Base-by-base conservation (phyloP, 2,113 vertebrate species). In the Meleagris gallopavo region DNA sequence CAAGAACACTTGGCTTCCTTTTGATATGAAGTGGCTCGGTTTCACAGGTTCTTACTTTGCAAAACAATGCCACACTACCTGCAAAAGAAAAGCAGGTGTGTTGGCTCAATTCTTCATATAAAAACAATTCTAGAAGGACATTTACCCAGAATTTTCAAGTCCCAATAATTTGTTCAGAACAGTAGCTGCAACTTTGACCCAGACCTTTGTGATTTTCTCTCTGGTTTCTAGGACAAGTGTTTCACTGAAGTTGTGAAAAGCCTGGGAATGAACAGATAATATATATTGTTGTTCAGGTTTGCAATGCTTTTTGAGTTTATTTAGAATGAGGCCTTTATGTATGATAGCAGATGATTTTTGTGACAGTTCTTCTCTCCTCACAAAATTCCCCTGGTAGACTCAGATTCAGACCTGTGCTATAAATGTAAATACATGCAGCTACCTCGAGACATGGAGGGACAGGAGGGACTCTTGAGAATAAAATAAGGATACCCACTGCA, bases 251-350 rank as follows among this genome's bases (percentile, higher is more conserved):
- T 38, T 74, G 50, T 64, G 61, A 89, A 89, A 21, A 89, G 46
- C 29, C 29, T 40, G 41, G 76, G 25, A 82, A 67, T 64, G 81
- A 82, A 55, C 41, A 61, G 41, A 67, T 7, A 58, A 9, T 32
- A 64, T 32, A 64, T 6, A 45, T 66, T 73, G 79, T 48, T 38
- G 71, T 83, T 85, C 61, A 88, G 11, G 15, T 13, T 54, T 79
- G 58, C 1, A 1, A 40, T 88, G 38, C 61, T 60, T 88, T 86
- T 83, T 90, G 41, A 29, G 72, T 86, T 4, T 6, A 71, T 81
- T 86, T 40, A 81, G 38, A 95, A 83, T 83, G 55, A 74, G 83
- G 21, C 80, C 70, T 90, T 86, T 65, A 69, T 25, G 65, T 72
- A 57, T 46, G 36, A 83, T 48, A 78, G 4, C 57, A 84, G 36